Base-by-base conservation (phyloP, 2,113 vertebrate species). In the Colossoma macropomum region DNA sequence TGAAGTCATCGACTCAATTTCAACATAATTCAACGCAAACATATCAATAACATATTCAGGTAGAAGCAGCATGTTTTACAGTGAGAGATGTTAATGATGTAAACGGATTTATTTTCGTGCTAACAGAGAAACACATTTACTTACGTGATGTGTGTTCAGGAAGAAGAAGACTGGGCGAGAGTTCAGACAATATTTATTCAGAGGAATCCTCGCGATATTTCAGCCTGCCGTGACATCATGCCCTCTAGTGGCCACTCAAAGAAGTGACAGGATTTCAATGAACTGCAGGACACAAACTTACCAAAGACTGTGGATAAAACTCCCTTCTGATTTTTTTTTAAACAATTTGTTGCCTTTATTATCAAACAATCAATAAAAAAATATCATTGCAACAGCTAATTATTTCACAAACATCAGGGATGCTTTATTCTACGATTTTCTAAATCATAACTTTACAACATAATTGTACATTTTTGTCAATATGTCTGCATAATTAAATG, bases 101-200 rank as follows among this genome's bases (percentile, higher is more conserved):
- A 3, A 1, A 1, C 6, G 28, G 91, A 93, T 92, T 0, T n/a
- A 9, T 0, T 0, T n/a, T 0, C 0, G 0, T 0, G 4, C 6
- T 0, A 8, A 0, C 0, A 2, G 0, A 0, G 0, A 0, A 0
- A 0, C 0, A 0, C 0, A 0, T 0, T 0, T 0, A 95, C 95
- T 95, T 95, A 95, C 94, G 94, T 95, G 95, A 94, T 95, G 71
- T 62, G n/a, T 83, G 4, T 52, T 65, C 79, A 89, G 93, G 91
- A 95, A 94, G 93, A 95, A 95, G 94, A 94, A 94, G 93, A 25
- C 48, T 85, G 0, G 0, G 0, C 2, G 0, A 0, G 4, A 77
- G 88, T 87, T 84, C 79, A 87, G 72, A 5, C 1, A 3, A 10
- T 0, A 45, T 90, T 89, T 94, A 92, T 91, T 1, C 0, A 0